Evolutionary conservation across 2,113 vertebrate species (phyloP).

Genomic region (Sander lucioperca): DNA sequence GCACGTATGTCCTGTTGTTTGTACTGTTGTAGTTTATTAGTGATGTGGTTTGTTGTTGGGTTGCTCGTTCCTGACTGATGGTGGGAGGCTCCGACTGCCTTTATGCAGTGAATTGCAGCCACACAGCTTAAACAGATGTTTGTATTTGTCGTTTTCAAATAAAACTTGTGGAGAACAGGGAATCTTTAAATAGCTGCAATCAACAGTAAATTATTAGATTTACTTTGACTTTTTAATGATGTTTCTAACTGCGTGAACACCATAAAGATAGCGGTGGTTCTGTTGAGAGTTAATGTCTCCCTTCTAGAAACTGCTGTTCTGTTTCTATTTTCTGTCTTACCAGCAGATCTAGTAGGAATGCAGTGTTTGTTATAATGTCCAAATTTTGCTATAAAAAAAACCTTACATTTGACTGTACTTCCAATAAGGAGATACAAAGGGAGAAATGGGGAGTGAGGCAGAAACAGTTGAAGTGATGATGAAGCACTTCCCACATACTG

Average conservation of each 20-base stretch:
- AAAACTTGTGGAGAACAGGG: neutral
- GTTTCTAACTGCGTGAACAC: neutral
- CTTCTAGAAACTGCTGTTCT: neutral
- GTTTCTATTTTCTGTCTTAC: neutral
- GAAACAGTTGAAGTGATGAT: constrained; percentile 50
- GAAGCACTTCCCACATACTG: constrained; percentile 37
- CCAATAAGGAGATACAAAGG: neutral
- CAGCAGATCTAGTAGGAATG: neutral
- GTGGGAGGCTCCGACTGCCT: constrained; percentile 8
- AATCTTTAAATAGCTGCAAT: neutral
- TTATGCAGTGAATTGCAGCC: neutral
- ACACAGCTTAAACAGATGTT: constrained; percentile 9
- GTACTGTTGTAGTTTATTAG: neutral
- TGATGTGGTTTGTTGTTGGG: neutral
- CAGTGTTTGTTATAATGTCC: neutral
- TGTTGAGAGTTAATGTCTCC: neutral
- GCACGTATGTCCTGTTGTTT: constrained; percentile 7
- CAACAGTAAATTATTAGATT: neutral
- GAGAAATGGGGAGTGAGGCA: neutral
- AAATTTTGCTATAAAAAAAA: neutral
- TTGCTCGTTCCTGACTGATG: neutral
- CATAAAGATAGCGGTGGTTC: neutral
- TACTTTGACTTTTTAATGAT: neutral
- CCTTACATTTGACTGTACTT: neutral
- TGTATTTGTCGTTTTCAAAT: constrained; percentile 1